These are phyloP conservation scores for Grammatotria lemairii DNA, from an alignment of 2,113 vertebrate species.

Conservation along the genomic window DNA sequence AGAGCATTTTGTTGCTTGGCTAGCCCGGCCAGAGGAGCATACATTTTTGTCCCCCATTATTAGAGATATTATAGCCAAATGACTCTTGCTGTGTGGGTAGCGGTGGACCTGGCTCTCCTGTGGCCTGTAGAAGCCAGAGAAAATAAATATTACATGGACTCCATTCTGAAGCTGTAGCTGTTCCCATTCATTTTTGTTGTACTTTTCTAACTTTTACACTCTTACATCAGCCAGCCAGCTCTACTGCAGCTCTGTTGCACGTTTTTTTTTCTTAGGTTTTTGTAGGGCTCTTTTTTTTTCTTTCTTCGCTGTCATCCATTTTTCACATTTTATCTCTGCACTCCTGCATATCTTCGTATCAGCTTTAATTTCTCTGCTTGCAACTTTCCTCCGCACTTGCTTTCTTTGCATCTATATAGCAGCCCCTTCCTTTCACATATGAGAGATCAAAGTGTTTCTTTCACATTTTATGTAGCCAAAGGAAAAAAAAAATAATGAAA, in stretches of 20 bases:
- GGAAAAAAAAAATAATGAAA: constrained; percentile 16
- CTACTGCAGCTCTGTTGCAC: neutral
- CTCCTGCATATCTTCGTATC: neutral
- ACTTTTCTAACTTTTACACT: neutral
- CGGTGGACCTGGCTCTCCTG: neutral
- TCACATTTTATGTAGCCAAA: constrained; percentile 37
- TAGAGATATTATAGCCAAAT: constrained; percentile 30
- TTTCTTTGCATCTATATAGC: neutral
- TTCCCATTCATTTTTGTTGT: constrained; percentile 20
- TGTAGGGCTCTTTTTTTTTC: neutral
- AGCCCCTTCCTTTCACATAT: constrained; percentile 1
- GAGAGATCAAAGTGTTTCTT: constrained; percentile 36
- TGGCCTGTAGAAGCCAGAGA: neutral
- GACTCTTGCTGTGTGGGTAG: neutral
- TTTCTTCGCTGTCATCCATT: neutral
- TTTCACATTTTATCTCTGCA: neutral
- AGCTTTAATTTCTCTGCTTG: neutral
- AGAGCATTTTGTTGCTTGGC: neutral
- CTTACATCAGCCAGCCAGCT: constrained; percentile 9
- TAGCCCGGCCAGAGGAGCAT: neutral
- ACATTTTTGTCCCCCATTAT: neutral
- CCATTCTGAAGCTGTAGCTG: neutral
- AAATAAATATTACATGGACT: constrained; percentile 39
- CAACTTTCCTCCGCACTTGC: neutral
- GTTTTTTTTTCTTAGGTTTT: neutral